Evolutionary conservation across 2,888 invertebrate genomes (phyloP).

Genomic region (Drosophila nigricruria): DNA sequence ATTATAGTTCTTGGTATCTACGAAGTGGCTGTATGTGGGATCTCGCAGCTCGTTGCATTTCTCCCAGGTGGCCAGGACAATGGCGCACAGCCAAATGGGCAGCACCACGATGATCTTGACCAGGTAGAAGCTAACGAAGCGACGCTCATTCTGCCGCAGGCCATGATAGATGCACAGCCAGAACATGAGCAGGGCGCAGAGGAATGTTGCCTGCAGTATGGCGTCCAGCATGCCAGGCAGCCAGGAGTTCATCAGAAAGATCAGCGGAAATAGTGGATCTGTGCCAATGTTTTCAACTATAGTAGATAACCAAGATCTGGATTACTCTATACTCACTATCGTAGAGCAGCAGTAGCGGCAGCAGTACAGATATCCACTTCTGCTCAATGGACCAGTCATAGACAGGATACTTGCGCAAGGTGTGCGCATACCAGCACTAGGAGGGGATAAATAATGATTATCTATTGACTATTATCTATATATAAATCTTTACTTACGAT

Average conservation of each 20-base stretch:
- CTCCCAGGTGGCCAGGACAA: slow-evolving; percentile 95
- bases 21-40: slow-evolving; percentile 96
- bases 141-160: slow-evolving; percentile 95
- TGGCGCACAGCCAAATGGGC: slow-evolving; percentile 93
- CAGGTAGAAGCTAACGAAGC: slow-evolving; percentile 94
- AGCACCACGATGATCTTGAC: slow-evolving; percentile 95
- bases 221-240: slow-evolving; percentile 97
- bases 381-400: slow-evolving; percentile 99
- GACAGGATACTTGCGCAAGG: slow-evolving; percentile 93
- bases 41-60: slow-evolving; percentile 94
- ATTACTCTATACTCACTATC: slow-evolving; percentile 89
- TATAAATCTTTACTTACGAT: slow-evolving; percentile 88
- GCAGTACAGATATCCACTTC: slow-evolving; percentile 95
- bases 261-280: slow-evolving; percentile 98
- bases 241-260: slow-evolving; percentile 95
- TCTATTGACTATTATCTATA: background rate
- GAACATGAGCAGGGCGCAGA: slow-evolving; percentile 94
- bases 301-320: background rate
- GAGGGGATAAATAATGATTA: background rate
- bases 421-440: slow-evolving; percentile 97
- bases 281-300: slow-evolving; percentile 65
- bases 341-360: slow-evolving; percentile 95
- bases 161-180: slow-evolving; percentile 99
- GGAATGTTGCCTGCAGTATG: slow-evolving; percentile 94
- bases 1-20: slow-evolving; percentile 93